Evolutionary conservation across 2,797 vertebrate genomes (phyloP).

Genomic region (Xenops minutus): DNA sequence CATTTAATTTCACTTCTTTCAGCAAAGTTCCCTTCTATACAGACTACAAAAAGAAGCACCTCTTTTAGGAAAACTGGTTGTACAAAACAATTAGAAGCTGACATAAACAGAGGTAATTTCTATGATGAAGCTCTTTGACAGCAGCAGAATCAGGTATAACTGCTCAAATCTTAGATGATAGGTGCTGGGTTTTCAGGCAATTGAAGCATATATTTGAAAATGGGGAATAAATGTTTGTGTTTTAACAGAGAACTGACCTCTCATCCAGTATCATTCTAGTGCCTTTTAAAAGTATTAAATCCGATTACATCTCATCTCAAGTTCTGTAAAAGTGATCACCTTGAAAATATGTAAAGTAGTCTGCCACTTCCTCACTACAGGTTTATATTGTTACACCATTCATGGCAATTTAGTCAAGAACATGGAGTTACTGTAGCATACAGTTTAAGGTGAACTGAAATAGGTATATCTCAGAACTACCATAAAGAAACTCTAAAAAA

Average conservation of each 20-base stretch:
- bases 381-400: neutral
- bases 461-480: neutral
- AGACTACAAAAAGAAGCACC: neutral
- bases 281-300: neutral
- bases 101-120: neutral
- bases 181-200: neutral
- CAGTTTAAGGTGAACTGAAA: neutral
- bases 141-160: neutral
- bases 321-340: neutral
- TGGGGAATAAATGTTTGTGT: neutral
- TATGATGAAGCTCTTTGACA: neutral
- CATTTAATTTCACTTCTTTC: neutral
- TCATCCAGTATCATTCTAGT: neutral
- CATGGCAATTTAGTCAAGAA: neutral
- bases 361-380: neutral
- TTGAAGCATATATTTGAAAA: neutral
- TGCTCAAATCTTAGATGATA: neutral
- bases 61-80: neutral
- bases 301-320: neutral
- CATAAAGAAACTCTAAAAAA: neutral
- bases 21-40: neutral
- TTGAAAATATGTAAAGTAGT: neutral
- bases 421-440: neutral
- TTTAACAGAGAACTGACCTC: neutral
- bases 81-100: neutral